A percentile compares a stretch with the other conserved stretches of the same genome.
phyloP scores from a whole-genome alignment of 2,888 invertebrate species.

The Orthosia gracilis region DNA sequence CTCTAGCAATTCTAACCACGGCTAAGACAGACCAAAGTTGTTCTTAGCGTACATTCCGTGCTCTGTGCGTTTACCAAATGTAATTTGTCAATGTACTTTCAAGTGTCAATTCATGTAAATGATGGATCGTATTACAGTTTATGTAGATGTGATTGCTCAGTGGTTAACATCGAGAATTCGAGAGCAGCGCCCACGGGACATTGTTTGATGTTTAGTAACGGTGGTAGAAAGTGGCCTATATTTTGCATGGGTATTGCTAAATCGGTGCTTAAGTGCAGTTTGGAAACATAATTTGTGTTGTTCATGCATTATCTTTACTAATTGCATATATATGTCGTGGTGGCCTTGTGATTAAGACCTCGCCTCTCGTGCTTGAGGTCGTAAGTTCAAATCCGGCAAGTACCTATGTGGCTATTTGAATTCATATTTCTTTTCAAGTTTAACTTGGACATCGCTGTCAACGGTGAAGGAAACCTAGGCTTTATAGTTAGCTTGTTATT shows the following conservation, averaged over 20 bases:
- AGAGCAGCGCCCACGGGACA: conserved; percentile 53
- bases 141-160: conserved; percentile 40
- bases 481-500: no score
- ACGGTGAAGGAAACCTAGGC: no score
- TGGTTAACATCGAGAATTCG: conserved; percentile 10
- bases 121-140: conserved; percentile 32
- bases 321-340: no score
- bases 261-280: neutral
- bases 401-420: no score
- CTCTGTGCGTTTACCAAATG: neutral
- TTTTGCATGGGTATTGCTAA: conserved; percentile 6
- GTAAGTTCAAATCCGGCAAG: no score
- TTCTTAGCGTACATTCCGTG: neutral
- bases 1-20: no score
- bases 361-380: no score
- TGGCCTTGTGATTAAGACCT: no score
- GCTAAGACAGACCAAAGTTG: no score
- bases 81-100: conserved; percentile 24
- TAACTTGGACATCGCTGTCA: no score
- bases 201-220: conserved; percentile 26
- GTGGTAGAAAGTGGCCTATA: conserved; percentile 27
- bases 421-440: no score
- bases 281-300: neutral
- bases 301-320: neutral
- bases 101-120: conserved; percentile 12